phyloP scores from a whole-genome alignment of 2,113 vertebrate species.

The Psammodynastes pulverulentus region DNA sequence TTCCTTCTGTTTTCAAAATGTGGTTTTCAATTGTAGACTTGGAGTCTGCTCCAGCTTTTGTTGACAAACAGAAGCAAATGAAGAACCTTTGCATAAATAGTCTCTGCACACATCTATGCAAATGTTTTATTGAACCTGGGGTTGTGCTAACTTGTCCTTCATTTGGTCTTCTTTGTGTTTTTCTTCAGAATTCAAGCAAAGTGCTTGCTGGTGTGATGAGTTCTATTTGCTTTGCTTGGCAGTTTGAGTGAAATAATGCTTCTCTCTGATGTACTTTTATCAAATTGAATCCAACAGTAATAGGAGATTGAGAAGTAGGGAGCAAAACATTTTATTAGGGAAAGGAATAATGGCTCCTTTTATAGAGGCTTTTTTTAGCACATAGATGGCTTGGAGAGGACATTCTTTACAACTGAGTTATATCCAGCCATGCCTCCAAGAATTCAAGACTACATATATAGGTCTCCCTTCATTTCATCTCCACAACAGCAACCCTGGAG shows the following conservation, averaged over 20 bases:
- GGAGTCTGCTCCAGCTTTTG: background rate
- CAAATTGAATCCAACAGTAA: slow-evolving; percentile 50
- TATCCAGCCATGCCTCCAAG: background rate
- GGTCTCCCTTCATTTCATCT: background rate
- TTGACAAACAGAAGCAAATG: slow-evolving; percentile 13
- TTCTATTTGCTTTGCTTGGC: background rate
- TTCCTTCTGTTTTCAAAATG: background rate
- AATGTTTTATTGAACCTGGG: slow-evolving; percentile 29
- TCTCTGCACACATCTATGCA: slow-evolving; percentile 42
- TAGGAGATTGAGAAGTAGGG: background rate
- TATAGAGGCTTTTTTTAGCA: slow-evolving; percentile 36
- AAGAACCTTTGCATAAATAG: slow-evolving; percentile 26
- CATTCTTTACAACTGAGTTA: slow-evolving; percentile 14
- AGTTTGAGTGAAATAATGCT: background rate
- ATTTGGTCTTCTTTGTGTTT: fast-evolving
- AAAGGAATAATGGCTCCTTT: slow-evolving; percentile 21
- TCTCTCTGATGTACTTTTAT: slow-evolving; percentile 41
- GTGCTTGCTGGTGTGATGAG: background rate
- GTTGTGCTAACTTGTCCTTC: background rate
- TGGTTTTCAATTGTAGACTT: background rate
- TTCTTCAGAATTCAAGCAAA: background rate
- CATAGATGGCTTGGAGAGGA: slow-evolving; percentile 17
- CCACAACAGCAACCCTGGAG: background rate
- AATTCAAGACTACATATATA: background rate
- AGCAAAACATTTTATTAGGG: slow-evolving; percentile 49